Evolutionary conservation across 1,140 invertebrate genomes (phyloP), one percentile per base, ranked within the genome.

Genomic region (Apis dorsata): DNA sequence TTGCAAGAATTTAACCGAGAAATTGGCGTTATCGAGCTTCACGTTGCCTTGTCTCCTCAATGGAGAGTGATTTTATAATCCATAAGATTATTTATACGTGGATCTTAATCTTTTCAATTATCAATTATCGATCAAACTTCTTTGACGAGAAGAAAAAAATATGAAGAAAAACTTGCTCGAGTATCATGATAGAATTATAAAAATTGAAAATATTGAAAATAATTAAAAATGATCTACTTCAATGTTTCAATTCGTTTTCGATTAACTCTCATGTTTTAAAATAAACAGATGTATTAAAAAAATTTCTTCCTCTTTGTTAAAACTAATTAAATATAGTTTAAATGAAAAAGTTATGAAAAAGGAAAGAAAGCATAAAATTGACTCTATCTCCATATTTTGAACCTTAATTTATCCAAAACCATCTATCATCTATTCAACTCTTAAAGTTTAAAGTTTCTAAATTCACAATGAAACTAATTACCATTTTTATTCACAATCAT

Each of bases 1-100:
- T 66, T 66, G 63, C 63, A 34, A 66, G 63, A 66, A 13, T 66
- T 34, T 68, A 68, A 24, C 24, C 65, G 65, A 68, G 65, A 68
- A 68, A 68, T 68, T 68, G 65, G 65, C 34, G 65, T 68, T 68
- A 68, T 68, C 17, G 19, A 15, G 63, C 24, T 65, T 60, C 59
- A 4, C 21, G 59, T 9, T 44, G 34, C 59, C 63, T 12, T 34
- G 63, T 15, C 63, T 15, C 17, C 28, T 15, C 24, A 17, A 3
- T 24, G 21, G 63, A 65, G 28, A 34, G 1, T 1, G 63, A 19
- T 66, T 28, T 34, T 66, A 66, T 66, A 66, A 66, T 66, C 34
- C 28, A 34, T 17, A 11, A 5, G n/a, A 66, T 34, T 66, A 44
- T 44, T 44, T 44, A 44, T 44, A 66, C 8, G 15, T 5, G 28